A percentile compares a stretch with the other conserved stretches of the same genome.
These are phyloP conservation scores for Cotesia vestalis DNA, from an alignment of 1,140 invertebrate genomes.

Conservation along the genomic window DNA sequence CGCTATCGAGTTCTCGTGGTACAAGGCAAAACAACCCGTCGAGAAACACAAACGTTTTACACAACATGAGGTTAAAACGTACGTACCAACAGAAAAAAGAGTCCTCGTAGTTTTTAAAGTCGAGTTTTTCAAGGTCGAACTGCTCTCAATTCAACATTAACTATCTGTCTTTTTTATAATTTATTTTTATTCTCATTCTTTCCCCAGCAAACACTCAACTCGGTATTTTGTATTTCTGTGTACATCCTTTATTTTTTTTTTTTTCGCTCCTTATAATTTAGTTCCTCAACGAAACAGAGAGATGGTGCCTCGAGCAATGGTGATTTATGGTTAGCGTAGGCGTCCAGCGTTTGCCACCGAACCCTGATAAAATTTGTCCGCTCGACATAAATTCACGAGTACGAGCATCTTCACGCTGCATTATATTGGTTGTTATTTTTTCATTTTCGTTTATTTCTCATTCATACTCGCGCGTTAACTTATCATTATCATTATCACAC, in stretches of 20 bases:
- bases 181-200: slow-evolving; percentile 9
- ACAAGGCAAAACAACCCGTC: slow-evolving; percentile 37
- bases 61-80: slow-evolving; percentile 18
- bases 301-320: slow-evolving; percentile 23
- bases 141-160: slow-evolving; percentile 25
- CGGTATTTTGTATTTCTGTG: not conserved
- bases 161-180: not conserved
- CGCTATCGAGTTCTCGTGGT: slow-evolving; percentile 36
- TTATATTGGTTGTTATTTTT: slow-evolving; percentile 16
- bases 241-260: slow-evolving; percentile 10
- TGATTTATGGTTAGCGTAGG: slow-evolving; percentile 63
- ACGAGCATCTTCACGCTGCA: slow-evolving; percentile 38
- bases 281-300: no score
- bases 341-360: slow-evolving; percentile 64
- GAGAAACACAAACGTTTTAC: slow-evolving; percentile 30
- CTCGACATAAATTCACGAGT: slow-evolving; percentile 64
- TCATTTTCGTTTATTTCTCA: slow-evolving; percentile 9
- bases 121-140: slow-evolving; percentile 25
- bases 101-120: not conserved
- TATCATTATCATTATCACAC: slow-evolving; percentile 23
- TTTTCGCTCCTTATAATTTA: not conserved
- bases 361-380: slow-evolving; percentile 66
- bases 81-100: slow-evolving; percentile 14
- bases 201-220: not conserved
- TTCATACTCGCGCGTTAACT: not conserved